Percentiles rank a stretch among this genome's conserved stretches.
These are phyloP conservation scores for Tachycineta bicolor DNA, from an alignment of 2,113 vertebrate genomes.

Conservation along the genomic window DNA sequence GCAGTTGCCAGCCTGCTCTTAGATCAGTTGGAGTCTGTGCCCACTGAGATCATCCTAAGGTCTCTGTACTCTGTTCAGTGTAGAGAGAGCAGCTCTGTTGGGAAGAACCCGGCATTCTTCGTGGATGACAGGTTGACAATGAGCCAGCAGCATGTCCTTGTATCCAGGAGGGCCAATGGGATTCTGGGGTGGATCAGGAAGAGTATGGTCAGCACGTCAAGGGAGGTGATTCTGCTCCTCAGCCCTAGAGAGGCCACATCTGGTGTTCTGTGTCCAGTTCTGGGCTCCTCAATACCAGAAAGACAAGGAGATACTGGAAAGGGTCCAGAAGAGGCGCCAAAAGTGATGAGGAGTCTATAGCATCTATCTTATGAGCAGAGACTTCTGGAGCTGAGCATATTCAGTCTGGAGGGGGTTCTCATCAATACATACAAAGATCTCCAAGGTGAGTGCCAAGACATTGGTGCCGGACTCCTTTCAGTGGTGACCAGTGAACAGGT, in stretches of 20 bases:
- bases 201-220: not conserved
- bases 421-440: not conserved
- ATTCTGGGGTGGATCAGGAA: not conserved
- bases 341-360: not conserved
- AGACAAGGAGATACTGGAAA: not conserved
- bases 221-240: not conserved
- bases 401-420: not conserved
- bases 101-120: too few relatives aligned
- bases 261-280: not conserved
- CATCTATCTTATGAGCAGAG: not conserved
- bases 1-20: not conserved
- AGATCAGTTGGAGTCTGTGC: not conserved
- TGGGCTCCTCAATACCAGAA: not conserved
- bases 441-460: rapidly evolving
- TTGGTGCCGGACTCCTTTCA: not conserved
- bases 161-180: rapidly evolving
- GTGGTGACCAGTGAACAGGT: rapidly evolving
- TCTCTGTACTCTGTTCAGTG: not conserved
- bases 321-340: not conserved
- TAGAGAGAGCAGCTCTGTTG: not conserved
- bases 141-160: too few relatives aligned
- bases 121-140: not conserved
- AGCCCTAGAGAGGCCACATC: not conserved
- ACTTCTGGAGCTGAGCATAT: not conserved
- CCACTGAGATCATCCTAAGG: not conserved